phyloP scores from a whole-genome alignment of 2,797 vertebrate genomes.

The Catharus ustulatus region DNA sequence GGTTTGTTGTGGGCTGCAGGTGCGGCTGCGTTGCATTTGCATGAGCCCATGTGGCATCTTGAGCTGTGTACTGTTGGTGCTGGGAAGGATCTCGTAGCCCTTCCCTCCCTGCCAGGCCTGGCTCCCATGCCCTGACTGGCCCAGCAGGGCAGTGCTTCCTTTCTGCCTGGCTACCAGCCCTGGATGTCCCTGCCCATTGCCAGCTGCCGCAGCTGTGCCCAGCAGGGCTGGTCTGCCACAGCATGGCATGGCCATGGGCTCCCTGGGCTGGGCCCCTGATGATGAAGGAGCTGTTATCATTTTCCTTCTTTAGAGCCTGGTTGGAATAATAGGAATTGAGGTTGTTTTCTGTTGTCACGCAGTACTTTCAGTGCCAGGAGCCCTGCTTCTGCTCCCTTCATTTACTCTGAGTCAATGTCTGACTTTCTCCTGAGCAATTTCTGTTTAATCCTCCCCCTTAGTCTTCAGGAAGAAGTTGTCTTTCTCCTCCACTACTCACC shows the following conservation, averaged over 20 bases:
- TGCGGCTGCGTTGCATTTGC: rapidly evolving
- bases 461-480: conserved; percentile 9
- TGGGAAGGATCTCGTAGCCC: rapidly evolving
- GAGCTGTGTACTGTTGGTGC: rapidly evolving
- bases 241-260: background rate
- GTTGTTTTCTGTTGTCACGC: background rate
- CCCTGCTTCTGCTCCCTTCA: background rate
- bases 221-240: background rate
- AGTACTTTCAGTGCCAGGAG: background rate
- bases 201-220: rapidly evolving
- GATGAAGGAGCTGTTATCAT: background rate
- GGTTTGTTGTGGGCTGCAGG: background rate
- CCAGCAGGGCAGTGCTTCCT: background rate
- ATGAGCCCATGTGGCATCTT: rapidly evolving
- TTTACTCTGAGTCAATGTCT: conserved; percentile 26
- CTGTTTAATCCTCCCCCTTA: background rate
- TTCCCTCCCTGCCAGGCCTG: background rate
- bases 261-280: background rate
- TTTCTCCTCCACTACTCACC: conserved; percentile 6
- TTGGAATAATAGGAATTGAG: background rate
- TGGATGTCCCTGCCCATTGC: background rate
- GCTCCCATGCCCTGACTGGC: background rate
- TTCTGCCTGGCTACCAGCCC: background rate
- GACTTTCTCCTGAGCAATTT: background rate
- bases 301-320: background rate